Conservation (phyloP, 2,797 vertebrate species). For the Microctenopoma steveboyesi region DNA sequence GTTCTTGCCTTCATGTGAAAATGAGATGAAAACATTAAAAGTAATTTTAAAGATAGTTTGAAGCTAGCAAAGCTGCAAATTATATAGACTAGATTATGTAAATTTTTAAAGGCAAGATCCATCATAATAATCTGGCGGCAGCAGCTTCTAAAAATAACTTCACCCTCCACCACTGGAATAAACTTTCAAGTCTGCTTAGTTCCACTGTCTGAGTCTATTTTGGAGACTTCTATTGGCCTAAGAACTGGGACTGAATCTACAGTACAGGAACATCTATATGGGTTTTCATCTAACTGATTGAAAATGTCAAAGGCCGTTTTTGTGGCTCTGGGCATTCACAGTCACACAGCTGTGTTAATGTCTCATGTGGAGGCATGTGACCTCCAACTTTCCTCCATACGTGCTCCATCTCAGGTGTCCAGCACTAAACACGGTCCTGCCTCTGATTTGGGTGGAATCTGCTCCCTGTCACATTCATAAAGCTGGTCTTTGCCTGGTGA, state of each 20-base stretch:
- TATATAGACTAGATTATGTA: conserved; percentile 28
- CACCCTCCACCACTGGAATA: conserved; percentile 64
- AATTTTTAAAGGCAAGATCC: conserved; percentile 55
- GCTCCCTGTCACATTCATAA: not conserved
- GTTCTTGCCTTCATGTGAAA: not conserved
- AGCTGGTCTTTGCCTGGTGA: not conserved
- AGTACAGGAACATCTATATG: conserved; percentile 56
- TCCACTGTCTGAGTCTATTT: conserved; percentile 80
- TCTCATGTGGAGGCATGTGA: conserved; percentile 64
- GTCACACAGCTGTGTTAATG: conserved; percentile 69
- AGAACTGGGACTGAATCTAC: conserved; percentile 56
- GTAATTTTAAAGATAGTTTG: too few species aligned
- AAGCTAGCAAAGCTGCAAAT: not conserved
- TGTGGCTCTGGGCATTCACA: conserved; percentile 66
- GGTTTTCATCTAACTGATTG: conserved; percentile 65
- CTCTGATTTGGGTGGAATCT: conserved; percentile 39
- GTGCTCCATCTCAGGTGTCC: conserved; percentile 59
- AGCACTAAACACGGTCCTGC: conserved; percentile 4
- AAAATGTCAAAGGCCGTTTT: conserved; percentile 61
- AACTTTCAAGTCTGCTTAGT: conserved; percentile 81
- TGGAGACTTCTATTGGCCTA: conserved; percentile 71
- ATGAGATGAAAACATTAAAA: not conserved
- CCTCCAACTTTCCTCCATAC: conserved; percentile 60
- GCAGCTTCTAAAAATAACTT: conserved; percentile 77
- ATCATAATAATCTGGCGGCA: conserved; percentile 64